phyloP scores from a whole-genome alignment of 1,140 invertebrate genomes.

The Gryon sp. region DNA sequence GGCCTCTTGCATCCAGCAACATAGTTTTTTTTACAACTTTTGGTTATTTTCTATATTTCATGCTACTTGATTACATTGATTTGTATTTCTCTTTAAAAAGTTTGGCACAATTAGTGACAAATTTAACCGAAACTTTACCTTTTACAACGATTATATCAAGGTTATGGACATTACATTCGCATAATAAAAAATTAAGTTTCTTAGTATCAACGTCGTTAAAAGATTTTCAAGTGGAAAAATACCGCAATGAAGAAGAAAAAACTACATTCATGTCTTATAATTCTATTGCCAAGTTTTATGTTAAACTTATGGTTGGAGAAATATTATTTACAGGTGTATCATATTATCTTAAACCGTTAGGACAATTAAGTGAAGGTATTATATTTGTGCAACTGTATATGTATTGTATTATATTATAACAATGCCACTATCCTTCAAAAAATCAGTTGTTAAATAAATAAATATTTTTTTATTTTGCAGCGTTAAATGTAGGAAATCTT shows the following conservation, averaged over 20 bases:
- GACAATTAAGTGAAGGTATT: conserved; percentile 22
- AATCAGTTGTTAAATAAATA: not conserved
- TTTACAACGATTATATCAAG: conserved; percentile 51
- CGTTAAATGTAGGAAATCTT: not conserved
- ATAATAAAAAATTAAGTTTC: conserved; percentile 24
- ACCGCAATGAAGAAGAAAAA: conserved; percentile 47
- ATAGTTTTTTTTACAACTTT: conserved; percentile 34
- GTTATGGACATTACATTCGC: conserved; percentile 40
- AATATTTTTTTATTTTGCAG: not conserved
- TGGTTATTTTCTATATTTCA: conserved; percentile 40
- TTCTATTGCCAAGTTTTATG: conserved; percentile 37
- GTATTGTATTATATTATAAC: not conserved
- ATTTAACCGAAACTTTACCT: conserved; percentile 51
- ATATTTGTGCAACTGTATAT: not conserved
- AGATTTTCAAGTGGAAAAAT: conserved; percentile 38
- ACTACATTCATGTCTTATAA: conserved; percentile 41
- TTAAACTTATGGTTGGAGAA: conserved; percentile 52
- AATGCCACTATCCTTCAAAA: too few species aligned
- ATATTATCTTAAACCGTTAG: conserved; percentile 49
- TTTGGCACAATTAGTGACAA: conserved; percentile 34
- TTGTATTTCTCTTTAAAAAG: conserved; percentile 49
- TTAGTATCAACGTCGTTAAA: conserved; percentile 18
- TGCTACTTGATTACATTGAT: conserved; percentile 50
- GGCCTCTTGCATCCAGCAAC: conserved; percentile 38
- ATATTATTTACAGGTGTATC: conserved; percentile 35